Conservation (phyloP, 2,797 vertebrate genomes). For the Loris lydekkerianus region DNA sequence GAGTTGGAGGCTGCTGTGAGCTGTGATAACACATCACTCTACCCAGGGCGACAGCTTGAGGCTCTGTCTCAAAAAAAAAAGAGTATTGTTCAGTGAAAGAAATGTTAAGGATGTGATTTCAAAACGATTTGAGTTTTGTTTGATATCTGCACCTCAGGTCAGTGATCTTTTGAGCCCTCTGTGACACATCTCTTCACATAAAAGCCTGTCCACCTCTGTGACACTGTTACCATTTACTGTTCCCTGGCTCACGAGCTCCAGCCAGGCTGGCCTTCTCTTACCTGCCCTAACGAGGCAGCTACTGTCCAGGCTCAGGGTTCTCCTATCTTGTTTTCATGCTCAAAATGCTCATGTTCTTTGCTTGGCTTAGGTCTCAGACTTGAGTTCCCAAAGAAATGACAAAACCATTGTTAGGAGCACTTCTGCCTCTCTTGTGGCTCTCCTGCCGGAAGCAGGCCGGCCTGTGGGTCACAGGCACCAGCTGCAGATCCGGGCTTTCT, state of each 20-base stretch:
- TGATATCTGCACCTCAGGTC: background rate
- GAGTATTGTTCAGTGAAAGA: background rate
- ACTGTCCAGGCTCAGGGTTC: background rate
- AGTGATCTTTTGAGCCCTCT: background rate
- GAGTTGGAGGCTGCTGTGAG: too few species aligned
- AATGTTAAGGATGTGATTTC: background rate
- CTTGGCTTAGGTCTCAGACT: background rate
- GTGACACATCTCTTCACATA: background rate
- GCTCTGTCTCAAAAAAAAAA: background rate
- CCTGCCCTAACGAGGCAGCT: background rate
- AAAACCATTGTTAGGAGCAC: background rate
- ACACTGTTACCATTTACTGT: background rate
- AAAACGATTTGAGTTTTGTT: background rate
- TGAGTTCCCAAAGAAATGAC: background rate
- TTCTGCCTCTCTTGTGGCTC: too few species aligned
- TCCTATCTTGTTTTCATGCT: background rate
- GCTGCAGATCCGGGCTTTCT: background rate
- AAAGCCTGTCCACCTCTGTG: background rate
- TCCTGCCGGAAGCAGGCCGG: background rate
- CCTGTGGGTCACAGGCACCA: background rate
- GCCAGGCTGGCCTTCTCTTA: background rate
- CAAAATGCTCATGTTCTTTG: background rate
- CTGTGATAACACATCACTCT: too few species aligned
- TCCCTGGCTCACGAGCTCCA: background rate
- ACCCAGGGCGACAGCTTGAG: too few species aligned